Evolutionary conservation across 2,888 invertebrate species (phyloP), one percentile per base, ranked within the genome.

Genomic region (Lasioglossum leucozonium): DNA sequence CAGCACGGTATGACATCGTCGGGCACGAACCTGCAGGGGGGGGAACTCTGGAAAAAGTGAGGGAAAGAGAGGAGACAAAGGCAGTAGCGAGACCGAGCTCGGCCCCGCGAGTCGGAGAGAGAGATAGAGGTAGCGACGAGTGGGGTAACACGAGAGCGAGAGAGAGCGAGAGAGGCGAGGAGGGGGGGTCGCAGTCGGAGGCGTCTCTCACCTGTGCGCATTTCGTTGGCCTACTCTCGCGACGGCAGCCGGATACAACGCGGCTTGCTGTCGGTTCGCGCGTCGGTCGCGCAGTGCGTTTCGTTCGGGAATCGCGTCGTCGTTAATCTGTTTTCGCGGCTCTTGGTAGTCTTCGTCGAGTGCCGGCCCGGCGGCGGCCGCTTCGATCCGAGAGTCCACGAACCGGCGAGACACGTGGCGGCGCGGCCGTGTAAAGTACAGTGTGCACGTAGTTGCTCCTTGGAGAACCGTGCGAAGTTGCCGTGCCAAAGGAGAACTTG

Each of bases 201-300:
- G 82, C 88, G 90, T 88, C 90, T 91, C 91, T 93, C 93, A 93
- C 93, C 93, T 93, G 93, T 89, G 89, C 90, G 90, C 91, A 91
- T 91, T 92, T 91, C 89, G 91, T 91, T 91, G 90, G 92, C 93
- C 93, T 92, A 92, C 92, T 93, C 88, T 86, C 87, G 82, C 83
- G 84, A 85, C 82, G 79, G 83, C 88, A 84, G 85, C 86, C 88
- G 87, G 90, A 88, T 91, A 88, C 89, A 80, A 86, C 88, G 90
- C 87, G 88, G 69, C 51, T 40, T 18, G 69, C 77, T 72, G 79
- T 72, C 81, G 78, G 26, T 62, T 37, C 62, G 81, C 62, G 81
- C 34, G 65, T 77, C 55, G 85, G 65, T 85, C 6, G n/a, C n/a
- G n/a, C n/a, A 34, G 16, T 30, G n/a, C n/a, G 73, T 72, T 62